Evolutionary conservation across 2,888 invertebrate genomes (phyloP).

Genomic region (Acleris cristana): DNA sequence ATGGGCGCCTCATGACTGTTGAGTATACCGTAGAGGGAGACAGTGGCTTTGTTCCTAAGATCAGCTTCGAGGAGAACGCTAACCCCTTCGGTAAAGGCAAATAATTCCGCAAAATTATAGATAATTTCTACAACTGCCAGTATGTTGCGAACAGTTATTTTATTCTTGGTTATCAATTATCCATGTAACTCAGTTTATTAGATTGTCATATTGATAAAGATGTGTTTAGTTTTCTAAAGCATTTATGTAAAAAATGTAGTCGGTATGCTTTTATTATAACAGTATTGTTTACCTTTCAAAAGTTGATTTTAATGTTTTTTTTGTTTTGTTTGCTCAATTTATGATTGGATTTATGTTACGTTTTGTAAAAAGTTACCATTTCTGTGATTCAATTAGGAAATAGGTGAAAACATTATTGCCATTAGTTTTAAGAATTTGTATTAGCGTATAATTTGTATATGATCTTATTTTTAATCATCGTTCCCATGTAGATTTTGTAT

Average conservation of each 20-base stretch:
- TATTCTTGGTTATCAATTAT: conserved; percentile 4
- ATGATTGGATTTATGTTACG: conserved; percentile 14
- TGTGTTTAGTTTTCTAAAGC: background rate
- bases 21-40: conserved; percentile 88
- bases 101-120: conserved; percentile 45
- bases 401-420: conserved; percentile 53
- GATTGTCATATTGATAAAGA: background rate
- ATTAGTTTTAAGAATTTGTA: conserved; percentile 47
- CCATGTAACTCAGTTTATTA: background rate
- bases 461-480: conserved; percentile 44
- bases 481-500: conserved; percentile 46
- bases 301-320: background rate
- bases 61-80: conserved; percentile 86
- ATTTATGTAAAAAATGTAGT: background rate
- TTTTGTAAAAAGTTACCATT: conserved; percentile 58
- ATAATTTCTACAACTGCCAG: conserved; percentile 18
- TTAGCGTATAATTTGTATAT: conserved; percentile 39
- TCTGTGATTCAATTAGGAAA: conserved; percentile 64
- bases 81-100: conserved; percentile 80
- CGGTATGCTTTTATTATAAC: no score
- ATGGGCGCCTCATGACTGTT: conserved; percentile 89
- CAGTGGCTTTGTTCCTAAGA: conserved; percentile 88
- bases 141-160: conserved; percentile 6
- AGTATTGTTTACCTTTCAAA: no score
- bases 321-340: conserved; percentile 2